Conservation (phyloP, 2,888 invertebrate species). For the Nyleta sp. region DNA sequence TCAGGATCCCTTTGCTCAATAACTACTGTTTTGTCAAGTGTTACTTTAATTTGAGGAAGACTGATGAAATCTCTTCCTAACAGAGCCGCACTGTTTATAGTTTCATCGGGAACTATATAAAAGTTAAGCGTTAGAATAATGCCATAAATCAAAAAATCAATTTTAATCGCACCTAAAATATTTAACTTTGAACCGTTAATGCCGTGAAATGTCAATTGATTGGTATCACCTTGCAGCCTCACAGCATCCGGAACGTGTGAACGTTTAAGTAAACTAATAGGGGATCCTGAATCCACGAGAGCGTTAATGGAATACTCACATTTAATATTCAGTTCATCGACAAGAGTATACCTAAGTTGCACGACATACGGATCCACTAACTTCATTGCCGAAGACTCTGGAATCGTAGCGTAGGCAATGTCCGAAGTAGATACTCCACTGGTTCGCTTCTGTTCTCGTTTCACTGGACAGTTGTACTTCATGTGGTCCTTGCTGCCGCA, state of each 20-base stretch:
- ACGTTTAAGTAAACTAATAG: constrained; percentile 1
- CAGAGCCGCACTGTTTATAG: neutral
- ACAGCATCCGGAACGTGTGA: constrained; percentile 1
- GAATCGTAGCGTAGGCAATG: too few relatives aligned
- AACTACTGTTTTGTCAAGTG: neutral
- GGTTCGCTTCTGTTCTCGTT: too few relatives aligned
- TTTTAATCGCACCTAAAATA: neutral
- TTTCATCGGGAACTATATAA: constrained; percentile 10
- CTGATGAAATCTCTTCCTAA: constrained; percentile 8
- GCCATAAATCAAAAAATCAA: neutral
- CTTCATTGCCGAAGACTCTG: too few relatives aligned
- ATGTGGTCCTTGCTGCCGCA: too few relatives aligned
- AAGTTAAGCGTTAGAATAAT: neutral
- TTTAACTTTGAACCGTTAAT: neutral
- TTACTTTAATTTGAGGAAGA: neutral
- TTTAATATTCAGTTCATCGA: neutral
- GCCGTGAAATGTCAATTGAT: neutral
- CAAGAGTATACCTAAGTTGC: neutral
- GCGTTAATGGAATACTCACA: constrained; percentile 9
- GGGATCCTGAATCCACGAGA: constrained; percentile 11
- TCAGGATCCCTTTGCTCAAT: constrained; percentile 2
- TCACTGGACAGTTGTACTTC: too few relatives aligned
- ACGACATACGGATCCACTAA: too few relatives aligned
- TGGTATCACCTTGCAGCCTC: neutral
- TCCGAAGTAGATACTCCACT: too few relatives aligned